These are phyloP conservation scores for Mellivora capensis DNA, from an alignment of 2,113 vertebrate genomes.

Conservation along the genomic window DNA sequence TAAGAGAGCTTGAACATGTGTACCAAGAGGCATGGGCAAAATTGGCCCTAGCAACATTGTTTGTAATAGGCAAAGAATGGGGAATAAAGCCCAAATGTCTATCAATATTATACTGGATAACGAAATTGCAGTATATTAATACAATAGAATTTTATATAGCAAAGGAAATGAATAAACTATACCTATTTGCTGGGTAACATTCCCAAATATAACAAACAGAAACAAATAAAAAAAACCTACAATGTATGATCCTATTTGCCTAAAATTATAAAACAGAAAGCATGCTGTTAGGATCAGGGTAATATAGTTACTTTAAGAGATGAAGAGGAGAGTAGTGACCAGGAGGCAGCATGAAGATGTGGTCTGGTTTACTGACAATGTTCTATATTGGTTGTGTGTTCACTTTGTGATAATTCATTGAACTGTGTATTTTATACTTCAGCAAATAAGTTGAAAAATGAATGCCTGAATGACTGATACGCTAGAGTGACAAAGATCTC, in stretches of 20 bases:
- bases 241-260: not conserved
- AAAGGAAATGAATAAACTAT: not conserved
- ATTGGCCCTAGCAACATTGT: not conserved
- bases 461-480: not conserved
- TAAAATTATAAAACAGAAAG: not conserved
- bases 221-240: not conserved
- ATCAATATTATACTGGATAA: not conserved
- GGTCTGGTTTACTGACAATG: not conserved
- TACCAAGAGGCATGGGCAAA: not conserved
- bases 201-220: not conserved
- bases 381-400: not conserved
- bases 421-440: not conserved
- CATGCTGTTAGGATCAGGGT: not conserved
- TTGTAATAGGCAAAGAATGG: not conserved
- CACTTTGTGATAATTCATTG: not conserved
- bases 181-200: not conserved
- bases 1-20: not conserved
- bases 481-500: not conserved
- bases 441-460: not conserved
- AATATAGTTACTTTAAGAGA: not conserved
- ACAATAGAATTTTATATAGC: not conserved
- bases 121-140: not conserved
- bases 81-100: not conserved
- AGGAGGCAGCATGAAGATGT: not conserved
- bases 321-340: not conserved